Base-by-base conservation (phyloP, 2,888 invertebrate species). In the Eristalis intricaria region DNA sequence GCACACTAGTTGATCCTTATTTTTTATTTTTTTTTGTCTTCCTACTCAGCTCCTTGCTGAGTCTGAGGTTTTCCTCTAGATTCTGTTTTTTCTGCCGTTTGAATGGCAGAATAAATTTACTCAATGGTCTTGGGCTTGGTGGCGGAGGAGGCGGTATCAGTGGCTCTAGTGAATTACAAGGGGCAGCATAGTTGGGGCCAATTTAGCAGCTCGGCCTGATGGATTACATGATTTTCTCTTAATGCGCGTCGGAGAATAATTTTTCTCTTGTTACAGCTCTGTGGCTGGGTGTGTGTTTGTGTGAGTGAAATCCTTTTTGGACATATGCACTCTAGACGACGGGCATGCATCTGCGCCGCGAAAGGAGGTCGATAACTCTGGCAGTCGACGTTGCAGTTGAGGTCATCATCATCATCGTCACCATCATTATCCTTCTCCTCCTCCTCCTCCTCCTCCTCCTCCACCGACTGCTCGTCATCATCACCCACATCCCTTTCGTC, bases 141-240 rank as follows among this genome's bases (percentile, higher is more conserved):
- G 63, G 32, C 38, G 38, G 58, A 23, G 58, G 35, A 23, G 58
- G 35, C 26, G 22, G 60, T 38, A 15, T 5, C 11, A 22, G 7
- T 23, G 60, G 65, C 29, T 2, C 29, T 29, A 29, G 29, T 29
- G 29, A 29, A 29, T 29, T 29, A 29, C 29, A 29, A 29, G 29
- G 29, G 29, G 29, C 29, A 29, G 29, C 29, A 5, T 29, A 60
- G 60, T 23, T 78, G 78, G 76, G 80, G 79, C 87, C 84, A 84
- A 87, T 87, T 87, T 80, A 87, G 75, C 15, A 50, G 50, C 80
- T 80, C 65, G 73, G 75, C 58, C 84, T 87, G 87, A 87, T 87
- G 84, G 87, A 87, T 87, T 84, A 87, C 87, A 87, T 77, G 87
- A 84, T 84, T 87, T 84, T 80, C 76, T 84, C 87, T 70, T 84